A percentile compares a stretch with the other conserved stretches of the same genome.
phyloP scores from a whole-genome alignment of 2,888 invertebrate genomes.

The Cephus rjabovi region DNA sequence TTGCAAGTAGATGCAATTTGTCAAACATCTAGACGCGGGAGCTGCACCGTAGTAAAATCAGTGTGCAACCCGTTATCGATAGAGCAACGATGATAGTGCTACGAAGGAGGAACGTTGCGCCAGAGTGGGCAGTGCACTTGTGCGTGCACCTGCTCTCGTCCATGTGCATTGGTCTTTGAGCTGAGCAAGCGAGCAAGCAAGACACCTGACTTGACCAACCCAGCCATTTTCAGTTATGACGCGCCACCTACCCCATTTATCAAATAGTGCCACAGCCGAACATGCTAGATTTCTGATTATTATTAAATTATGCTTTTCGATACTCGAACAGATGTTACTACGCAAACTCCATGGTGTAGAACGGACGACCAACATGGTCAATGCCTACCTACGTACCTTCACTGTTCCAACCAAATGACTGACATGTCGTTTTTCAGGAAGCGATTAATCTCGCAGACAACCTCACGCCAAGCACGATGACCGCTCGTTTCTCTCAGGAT shows the following conservation, averaged over 20 bases:
- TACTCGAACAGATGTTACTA: neutral
- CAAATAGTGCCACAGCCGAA: neutral
- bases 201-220: neutral
- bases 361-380: neutral
- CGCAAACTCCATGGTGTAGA: neutral
- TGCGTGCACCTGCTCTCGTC: neutral
- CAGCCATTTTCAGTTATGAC: neutral
- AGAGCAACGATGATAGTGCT: neutral
- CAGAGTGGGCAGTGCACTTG: neutral
- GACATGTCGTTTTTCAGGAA: neutral
- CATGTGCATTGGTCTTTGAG: neutral
- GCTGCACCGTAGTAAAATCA: neutral
- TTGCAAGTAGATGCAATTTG: neutral
- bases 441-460: neutral
- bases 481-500: neutral
- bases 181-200: neutral
- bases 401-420: neutral
- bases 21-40: neutral
- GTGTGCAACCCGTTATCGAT: neutral
- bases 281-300: neutral
- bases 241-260: neutral
- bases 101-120: neutral
- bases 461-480: neutral
- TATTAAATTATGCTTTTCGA: neutral
- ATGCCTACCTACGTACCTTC: neutral